These are phyloP conservation scores for Tachysurus vachellii DNA, from an alignment of 2,113 vertebrate species.

Conservation along the genomic window DNA sequence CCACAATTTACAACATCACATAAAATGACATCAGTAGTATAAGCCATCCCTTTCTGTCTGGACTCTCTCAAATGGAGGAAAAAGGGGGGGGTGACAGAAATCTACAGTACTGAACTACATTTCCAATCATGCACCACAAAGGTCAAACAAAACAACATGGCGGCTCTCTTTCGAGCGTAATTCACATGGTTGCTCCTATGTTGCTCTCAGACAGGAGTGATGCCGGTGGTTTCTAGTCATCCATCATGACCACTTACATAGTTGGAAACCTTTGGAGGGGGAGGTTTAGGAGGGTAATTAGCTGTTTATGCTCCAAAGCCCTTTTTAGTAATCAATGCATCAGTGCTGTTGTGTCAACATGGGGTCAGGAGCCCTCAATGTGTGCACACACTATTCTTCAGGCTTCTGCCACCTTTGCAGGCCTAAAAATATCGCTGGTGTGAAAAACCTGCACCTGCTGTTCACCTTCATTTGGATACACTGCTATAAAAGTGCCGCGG, in stretches of 20 bases:
- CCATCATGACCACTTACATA: slow-evolving; percentile 67
- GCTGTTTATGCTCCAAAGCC: slow-evolving; percentile 55
- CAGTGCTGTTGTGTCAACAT: slow-evolving; percentile 66
- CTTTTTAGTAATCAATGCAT: slow-evolving; percentile 35
- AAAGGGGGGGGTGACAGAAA: slow-evolving; percentile 12
- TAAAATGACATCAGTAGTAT: slow-evolving; percentile 66
- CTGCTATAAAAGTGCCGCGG: slow-evolving; percentile 64
- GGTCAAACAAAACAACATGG: slow-evolving; percentile 44
- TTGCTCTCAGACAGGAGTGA: slow-evolving; percentile 30
- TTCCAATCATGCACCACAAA: slow-evolving; percentile 52
- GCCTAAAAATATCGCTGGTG: slow-evolving; percentile 73
- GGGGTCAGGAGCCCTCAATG: slow-evolving; percentile 66
- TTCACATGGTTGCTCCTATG: slow-evolving; percentile 25
- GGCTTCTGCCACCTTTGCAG: slow-evolving; percentile 55
- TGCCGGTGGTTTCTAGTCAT: slow-evolving; percentile 57
- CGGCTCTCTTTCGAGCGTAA: slow-evolving; percentile 23
- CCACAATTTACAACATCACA: slow-evolving; percentile 68
- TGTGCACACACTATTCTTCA: slow-evolving; percentile 56
- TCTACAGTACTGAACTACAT: slow-evolving; percentile 57
- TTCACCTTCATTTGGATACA: slow-evolving; percentile 67
- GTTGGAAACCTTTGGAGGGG: slow-evolving; percentile 44
- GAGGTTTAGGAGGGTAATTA: slow-evolving; percentile 51
- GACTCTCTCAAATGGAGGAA: slow-evolving; percentile 50
- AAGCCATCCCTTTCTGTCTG: slow-evolving; percentile 53
- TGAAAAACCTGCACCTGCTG: slow-evolving; percentile 69